A percentile compares a stretch with the other conserved stretches of the same genome.
Evolutionary conservation across 2,888 invertebrate genomes (phyloP).

Genomic region (Gibbula magus): DNA sequence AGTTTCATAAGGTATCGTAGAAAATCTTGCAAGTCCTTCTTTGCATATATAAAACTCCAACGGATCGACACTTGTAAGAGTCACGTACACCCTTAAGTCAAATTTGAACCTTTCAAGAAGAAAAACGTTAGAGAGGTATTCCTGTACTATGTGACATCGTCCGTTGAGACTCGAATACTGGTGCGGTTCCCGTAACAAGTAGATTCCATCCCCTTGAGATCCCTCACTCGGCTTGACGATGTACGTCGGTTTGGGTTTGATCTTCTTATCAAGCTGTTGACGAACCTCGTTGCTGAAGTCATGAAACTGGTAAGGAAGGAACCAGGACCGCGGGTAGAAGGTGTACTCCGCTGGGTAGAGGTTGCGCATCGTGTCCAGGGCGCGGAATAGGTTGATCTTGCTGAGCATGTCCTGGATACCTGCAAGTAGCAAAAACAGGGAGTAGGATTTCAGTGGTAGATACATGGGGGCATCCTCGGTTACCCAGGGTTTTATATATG

Average conservation of each 20-base stretch:
- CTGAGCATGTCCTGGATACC: constrained; percentile 76
- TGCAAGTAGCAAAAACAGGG: constrained; percentile 43
- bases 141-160: constrained; percentile 71
- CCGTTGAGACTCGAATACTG: constrained; percentile 62
- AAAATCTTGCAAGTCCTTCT: constrained; percentile 76
- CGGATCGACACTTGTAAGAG: constrained; percentile 75
- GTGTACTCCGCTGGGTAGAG: constrained; percentile 76
- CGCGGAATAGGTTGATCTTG: constrained; percentile 76
- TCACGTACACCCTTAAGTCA: constrained; percentile 77
- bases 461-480: too few species aligned
- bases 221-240: constrained; percentile 78
- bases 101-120: constrained; percentile 76
- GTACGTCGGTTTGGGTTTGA: constrained; percentile 70
- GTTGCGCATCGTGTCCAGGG: constrained; percentile 75
- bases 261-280: constrained; percentile 49
- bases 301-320: constrained; percentile 75
- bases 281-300: constrained; percentile 68
- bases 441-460: neutral
- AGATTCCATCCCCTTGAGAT: constrained; percentile 77
- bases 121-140: constrained; percentile 76
- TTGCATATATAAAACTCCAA: constrained; percentile 74
- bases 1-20: constrained; percentile 75
- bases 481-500: too few species aligned
- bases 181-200: constrained; percentile 74
- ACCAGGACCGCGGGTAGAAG: constrained; percentile 77